Evolutionary conservation across 2,797 vertebrate species (phyloP).

Genomic region (Micromesistius poutassou): DNA sequence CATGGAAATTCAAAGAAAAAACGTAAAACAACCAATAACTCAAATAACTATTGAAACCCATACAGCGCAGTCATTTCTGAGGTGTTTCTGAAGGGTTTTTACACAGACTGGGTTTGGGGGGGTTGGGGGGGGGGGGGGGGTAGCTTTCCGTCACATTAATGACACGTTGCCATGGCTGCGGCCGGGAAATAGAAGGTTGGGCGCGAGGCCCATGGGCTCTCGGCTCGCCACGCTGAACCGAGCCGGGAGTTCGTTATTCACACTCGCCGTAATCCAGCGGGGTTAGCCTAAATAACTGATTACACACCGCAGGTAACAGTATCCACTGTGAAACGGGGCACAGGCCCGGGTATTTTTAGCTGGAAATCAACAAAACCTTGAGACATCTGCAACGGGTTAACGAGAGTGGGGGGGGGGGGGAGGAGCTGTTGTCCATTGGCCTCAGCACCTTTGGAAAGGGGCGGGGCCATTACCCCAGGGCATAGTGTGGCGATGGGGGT

Average conservation of each 20-base stretch:
- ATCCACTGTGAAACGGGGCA: constrained; percentile 22
- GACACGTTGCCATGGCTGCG: constrained; percentile 21
- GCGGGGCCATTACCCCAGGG: constrained; percentile 15
- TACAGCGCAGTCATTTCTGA: neutral
- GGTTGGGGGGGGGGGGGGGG: neutral
- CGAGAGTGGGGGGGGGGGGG: constrained; percentile 12
- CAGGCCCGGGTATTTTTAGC: constrained; percentile 33
- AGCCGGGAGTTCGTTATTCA: constrained; percentile 28
- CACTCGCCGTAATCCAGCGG: constrained; percentile 20
- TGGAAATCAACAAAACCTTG: constrained; percentile 18
- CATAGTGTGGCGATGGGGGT: too few species aligned
- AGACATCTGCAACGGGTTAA: constrained; percentile 32
- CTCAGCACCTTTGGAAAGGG: constrained; percentile 14
- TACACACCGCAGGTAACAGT: constrained; percentile 28
- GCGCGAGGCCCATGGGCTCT: neutral
- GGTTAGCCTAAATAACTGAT: constrained; percentile 32
- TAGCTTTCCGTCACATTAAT: constrained; percentile 20
- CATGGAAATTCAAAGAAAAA: neutral
- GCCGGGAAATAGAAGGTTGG: constrained; percentile 5
- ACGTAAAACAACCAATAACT: neutral
- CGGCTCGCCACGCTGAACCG: constrained; percentile 12
- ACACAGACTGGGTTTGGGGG: neutral
- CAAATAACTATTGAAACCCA: neutral
- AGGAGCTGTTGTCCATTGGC: neutral
- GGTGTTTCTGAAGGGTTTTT: neutral